These are phyloP conservation scores for Dermolepida albohirtum DNA, from an alignment of 2,888 invertebrate genomes.

Conservation along the genomic window DNA sequence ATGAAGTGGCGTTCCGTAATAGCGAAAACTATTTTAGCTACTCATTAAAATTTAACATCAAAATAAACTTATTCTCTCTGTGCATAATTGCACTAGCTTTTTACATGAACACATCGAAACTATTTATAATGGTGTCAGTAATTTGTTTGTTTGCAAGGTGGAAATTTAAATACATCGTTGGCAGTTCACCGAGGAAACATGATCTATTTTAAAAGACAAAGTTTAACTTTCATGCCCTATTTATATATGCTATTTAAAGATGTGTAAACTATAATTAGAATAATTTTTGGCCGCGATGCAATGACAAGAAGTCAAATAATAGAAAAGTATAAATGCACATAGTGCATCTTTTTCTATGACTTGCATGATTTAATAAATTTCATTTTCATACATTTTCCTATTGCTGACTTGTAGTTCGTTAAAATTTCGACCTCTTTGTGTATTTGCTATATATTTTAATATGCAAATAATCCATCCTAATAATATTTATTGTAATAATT, in stretches of 20 bases:
- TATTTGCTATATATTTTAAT: too few relatives aligned
- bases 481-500: too few relatives aligned
- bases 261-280: slow-evolving; percentile 19
- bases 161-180: slow-evolving; percentile 12
- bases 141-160: slow-evolving; percentile 20
- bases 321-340: too few relatives aligned
- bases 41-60: not conserved
- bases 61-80: slow-evolving; percentile 11
- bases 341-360: too few relatives aligned
- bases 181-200: slow-evolving; percentile 28
- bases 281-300: slow-evolving; percentile 17
- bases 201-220: slow-evolving; percentile 25
- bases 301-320: not conserved
- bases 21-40: too few relatives aligned
- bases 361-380: not conserved
- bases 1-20: too few relatives aligned
- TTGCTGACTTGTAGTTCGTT: not conserved
- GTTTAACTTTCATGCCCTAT: slow-evolving; percentile 35
- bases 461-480: too few relatives aligned
- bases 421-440: not conserved
- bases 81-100: slow-evolving; percentile 11
- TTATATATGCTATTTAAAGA: slow-evolving; percentile 30
- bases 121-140: slow-evolving; percentile 29
- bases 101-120: slow-evolving; percentile 16
- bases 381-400: too few relatives aligned